Evolutionary conservation across 1,140 invertebrate genomes (phyloP).

Genomic region (Leptinotarsa texana): DNA sequence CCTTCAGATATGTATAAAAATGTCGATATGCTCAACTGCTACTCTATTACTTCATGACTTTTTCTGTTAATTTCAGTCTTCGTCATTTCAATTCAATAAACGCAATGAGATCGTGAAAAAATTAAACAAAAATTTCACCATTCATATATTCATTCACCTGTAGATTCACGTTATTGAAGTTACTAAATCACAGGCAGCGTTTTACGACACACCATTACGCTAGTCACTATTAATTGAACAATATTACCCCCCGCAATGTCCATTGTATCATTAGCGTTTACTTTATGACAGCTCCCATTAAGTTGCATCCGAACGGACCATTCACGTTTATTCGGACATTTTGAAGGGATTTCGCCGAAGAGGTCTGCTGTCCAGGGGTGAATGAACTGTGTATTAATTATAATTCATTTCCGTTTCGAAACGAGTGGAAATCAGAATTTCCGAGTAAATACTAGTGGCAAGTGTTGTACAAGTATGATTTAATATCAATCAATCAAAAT

Average conservation of each 20-base stretch:
- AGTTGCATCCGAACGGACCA: slow-evolving; percentile 9
- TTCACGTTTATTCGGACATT: not conserved
- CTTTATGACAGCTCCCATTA: slow-evolving; percentile 41
- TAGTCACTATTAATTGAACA: slow-evolving; percentile 37
- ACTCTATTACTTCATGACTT: too few species aligned
- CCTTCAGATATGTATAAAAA: too few species aligned
- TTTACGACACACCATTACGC: slow-evolving; percentile 37
- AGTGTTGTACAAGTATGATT: too few species aligned
- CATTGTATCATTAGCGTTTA: slow-evolving; percentile 36
- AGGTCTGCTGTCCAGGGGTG: not conserved
- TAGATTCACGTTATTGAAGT: slow-evolving; percentile 30
- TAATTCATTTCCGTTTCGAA: not conserved
- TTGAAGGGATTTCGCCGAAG: not conserved
- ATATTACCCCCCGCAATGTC: slow-evolving; percentile 37
- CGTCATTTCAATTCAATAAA: too few species aligned
- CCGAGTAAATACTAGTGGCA: too few species aligned
- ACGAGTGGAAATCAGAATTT: not conserved
- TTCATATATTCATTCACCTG: slow-evolving; percentile 32
- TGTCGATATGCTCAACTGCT: too few species aligned
- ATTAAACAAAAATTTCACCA: not conserved
- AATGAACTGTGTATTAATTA: not conserved
- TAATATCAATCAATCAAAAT: too few species aligned
- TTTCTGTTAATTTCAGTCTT: too few species aligned
- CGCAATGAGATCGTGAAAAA: too few species aligned
- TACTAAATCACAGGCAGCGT: slow-evolving; percentile 33